These are phyloP conservation scores for Drosophila sulfurigaster DNA, from an alignment of 1,140 invertebrate genomes.

Conservation along the genomic window DNA sequence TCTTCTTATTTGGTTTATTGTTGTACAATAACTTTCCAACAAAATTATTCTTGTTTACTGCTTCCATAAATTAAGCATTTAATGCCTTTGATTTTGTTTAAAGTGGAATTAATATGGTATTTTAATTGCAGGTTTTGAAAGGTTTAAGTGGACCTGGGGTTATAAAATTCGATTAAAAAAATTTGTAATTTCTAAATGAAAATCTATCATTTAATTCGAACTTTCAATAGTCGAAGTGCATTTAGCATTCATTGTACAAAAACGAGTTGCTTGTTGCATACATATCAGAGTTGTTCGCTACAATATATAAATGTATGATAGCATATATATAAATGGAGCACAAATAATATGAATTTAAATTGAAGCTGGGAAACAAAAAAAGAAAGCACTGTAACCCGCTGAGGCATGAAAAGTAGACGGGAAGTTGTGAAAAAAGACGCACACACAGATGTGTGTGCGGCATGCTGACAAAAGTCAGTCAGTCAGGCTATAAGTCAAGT, in stretches of 20 bases:
- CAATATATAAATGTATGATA: slow-evolving; percentile 12
- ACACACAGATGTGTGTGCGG: slow-evolving; percentile 41
- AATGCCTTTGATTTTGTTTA: too few species aligned
- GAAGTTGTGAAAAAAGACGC: slow-evolving; percentile 66
- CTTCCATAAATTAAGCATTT: too few species aligned
- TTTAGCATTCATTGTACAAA: neutral
- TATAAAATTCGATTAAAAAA: too few species aligned
- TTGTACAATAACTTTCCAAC: too few species aligned
- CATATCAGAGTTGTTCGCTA: neutral
- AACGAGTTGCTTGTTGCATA: too few species aligned
- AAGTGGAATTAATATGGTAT: too few species aligned
- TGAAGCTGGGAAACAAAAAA: slow-evolving; percentile 53
- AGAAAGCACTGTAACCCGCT: slow-evolving; percentile 46
- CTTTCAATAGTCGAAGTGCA: neutral
- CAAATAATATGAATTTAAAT: slow-evolving; percentile 83
- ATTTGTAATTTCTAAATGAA: too few species aligned
- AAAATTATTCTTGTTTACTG: too few species aligned
- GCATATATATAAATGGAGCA: slow-evolving; percentile 31
- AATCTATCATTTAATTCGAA: too few species aligned
- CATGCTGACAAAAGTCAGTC: slow-evolving; percentile 61
- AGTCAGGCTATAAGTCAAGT: slow-evolving; percentile 27
- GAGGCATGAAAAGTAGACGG: slow-evolving; percentile 67
- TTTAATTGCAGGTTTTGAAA: too few species aligned
- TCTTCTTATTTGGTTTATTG: too few species aligned
- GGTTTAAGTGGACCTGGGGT: too few species aligned